A percentile compares a stretch with the other conserved stretches of the same genome.
phyloP scores from a whole-genome alignment of 2,113 vertebrate genomes.

The Sylvia atricapilla region DNA sequence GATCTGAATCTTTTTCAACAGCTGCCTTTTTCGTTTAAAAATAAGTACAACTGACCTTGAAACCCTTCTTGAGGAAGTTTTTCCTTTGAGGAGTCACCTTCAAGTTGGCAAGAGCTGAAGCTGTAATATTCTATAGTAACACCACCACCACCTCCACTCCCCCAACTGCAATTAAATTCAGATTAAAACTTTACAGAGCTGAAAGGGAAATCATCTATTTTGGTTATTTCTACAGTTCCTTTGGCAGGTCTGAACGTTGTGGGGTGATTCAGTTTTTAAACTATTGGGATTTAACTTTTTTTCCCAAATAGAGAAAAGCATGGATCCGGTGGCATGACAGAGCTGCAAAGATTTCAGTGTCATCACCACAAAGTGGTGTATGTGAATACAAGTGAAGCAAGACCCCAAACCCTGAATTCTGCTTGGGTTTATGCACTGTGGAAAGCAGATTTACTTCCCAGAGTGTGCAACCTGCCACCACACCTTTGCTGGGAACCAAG shows the following conservation, averaged over 20 bases:
- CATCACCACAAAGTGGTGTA: neutral
- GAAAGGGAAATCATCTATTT: conserved; percentile 19
- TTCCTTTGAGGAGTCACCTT: conserved; percentile 18
- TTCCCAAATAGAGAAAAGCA: neutral
- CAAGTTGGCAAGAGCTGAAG: neutral
- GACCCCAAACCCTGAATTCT: neutral
- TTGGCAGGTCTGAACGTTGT: neutral
- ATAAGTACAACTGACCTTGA: neutral
- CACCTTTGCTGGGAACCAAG: neutral
- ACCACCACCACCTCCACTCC: neutral
- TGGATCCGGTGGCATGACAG: neutral
- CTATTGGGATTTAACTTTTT: neutral
- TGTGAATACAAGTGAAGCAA: neutral
- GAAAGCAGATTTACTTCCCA: neutral
- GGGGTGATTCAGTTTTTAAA: neutral
- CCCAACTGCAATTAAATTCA: conserved; percentile 31
- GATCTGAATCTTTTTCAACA: conserved; percentile 4
- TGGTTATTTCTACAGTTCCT: conserved; percentile 2
- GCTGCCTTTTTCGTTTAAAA: conserved; percentile 4
- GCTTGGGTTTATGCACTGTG: neutral
- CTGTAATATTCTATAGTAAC: conserved; percentile 1
- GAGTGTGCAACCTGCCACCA: neutral
- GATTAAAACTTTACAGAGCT: conserved; percentile 26
- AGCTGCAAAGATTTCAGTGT: neutral
- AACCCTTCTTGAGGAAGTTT: neutral